Base-by-base conservation (phyloP, 1,140 invertebrate species). In the Notospermus geniculatus region DNA sequence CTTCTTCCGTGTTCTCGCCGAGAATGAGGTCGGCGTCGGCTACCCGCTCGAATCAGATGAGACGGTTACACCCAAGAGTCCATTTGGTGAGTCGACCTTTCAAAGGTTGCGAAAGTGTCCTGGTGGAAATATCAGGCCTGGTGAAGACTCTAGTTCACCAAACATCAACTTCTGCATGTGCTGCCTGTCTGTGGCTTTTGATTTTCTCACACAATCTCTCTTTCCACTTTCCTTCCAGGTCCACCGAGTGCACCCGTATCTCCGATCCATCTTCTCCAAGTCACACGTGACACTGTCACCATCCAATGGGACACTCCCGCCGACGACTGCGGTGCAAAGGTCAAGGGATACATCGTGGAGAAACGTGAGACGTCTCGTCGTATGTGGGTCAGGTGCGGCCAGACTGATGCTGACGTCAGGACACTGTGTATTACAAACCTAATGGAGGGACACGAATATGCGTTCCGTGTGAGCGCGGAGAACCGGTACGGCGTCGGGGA, bases 231-330 rank as follows among this genome's bases (percentile, higher is more conserved):
- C 15, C 7, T 32, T 45, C 87, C 62, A 91, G 89, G 74, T 91
- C 92, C 64, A 88, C 90, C 95, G 53, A 86, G 88, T 39, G 90
- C 93, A 73, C 95, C 95, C 0, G 92, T 97, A 67, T 93, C 93
- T 45, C 93, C 93, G 0, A 93, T 91, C 74, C 85, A 94, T 82
- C 91, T 97, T 22, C 84, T 87, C 5, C 92, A 97, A 76, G 89
- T 98, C 30, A 94, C 92, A 17, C 93, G 93, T 76, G 93, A 95
- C 77, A 93, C 92, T 32, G 93, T 91, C 73, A 95, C 96, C 74
- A 82, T 99, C 9, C 88, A 91, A 72, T 99, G 96, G 96, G 88
- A 93, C 65, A 95, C 96, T 76, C 95, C 96, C 46, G 93, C 95
- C 75, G 93, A 97, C 76, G 96, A 99, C 83, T 97, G 97, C 72